Evolutionary conservation across 2,888 invertebrate species (phyloP), one percentile per base, ranked within the genome.

Genomic region (Sepiola atlantica): DNA sequence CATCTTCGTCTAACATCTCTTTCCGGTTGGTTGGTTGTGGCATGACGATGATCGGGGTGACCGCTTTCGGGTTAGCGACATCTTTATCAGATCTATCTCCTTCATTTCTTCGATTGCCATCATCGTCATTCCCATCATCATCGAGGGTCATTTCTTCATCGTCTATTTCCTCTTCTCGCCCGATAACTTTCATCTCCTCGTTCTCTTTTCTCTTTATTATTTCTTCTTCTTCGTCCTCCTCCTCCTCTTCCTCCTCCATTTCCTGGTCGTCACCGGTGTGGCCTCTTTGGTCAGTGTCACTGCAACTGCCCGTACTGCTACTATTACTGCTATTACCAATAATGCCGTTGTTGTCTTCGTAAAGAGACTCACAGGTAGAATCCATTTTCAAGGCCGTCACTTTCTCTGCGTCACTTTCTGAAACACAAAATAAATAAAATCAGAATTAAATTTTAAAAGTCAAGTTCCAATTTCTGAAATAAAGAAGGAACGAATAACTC

Each of bases 121-220:
- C 77, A 77, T 77, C 28, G 21, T 61, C 21, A 28, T 61, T 45
- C 45, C 45, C 61, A 6, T 61, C 61, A 12, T 61, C 77, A 61
- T n/a, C 77, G 91, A 61, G 10, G 45, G 96, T 96, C 90, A 96
- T 95, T 16, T 96, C 96, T 94, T 96, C 96, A 57, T 95, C 93
- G 57, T 95, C 91, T 95, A 90, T 95, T 95, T 21, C 95, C 94
- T 10, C 95, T 94, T 35, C 24, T 55, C 32, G 45, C 21, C 90
- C 91, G n/a, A 92, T 94, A 35, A 91, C 94, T 24, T 94, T 94
- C 55, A 93, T 94, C 24, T 90, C 0, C 98, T 94, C 92, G n/a
- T 54, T 91, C 4, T 94, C 95, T 55, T 93, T 95, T 55, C 94
- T 95, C 18, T 94, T 94, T 28, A 94, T 95, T 32, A 95, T 96